Evolutionary conservation across 2,888 invertebrate genomes (phyloP).

Genomic region (Sylvicola fuscatus): DNA sequence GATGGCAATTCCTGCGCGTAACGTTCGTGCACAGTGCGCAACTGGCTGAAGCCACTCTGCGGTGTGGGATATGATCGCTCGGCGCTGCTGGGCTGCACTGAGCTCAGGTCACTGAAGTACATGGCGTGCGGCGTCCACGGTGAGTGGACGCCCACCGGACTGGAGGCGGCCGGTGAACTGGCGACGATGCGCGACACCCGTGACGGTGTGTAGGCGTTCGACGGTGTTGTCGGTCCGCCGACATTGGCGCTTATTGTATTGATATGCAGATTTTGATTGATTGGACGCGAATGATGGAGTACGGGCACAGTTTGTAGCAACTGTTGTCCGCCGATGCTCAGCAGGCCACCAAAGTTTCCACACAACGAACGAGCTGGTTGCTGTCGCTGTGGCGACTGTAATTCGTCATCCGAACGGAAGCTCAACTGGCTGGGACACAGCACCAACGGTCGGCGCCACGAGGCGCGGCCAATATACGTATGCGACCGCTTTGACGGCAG

Average conservation of each 20-base stretch:
- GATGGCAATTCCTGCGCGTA: slow-evolving; percentile 56
- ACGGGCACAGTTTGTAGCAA: slow-evolving; percentile 14
- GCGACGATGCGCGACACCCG: slow-evolving; percentile 33
- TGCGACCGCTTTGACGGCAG: slow-evolving; percentile 34
- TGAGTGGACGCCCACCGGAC: slow-evolving; percentile 32
- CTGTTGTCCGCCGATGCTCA: slow-evolving; percentile 14
- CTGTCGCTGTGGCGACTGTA: not conserved
- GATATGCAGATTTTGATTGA: slow-evolving; percentile 18
- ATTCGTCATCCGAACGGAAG: slow-evolving; percentile 34
- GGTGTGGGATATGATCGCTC: slow-evolving; percentile 61
- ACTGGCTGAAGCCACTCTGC: slow-evolving; percentile 34
- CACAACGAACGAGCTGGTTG: not conserved
- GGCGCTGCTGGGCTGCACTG: slow-evolving; percentile 61
- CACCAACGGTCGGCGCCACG: slow-evolving; percentile 42
- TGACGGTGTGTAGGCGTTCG: slow-evolving; percentile 22
- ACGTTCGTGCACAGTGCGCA: slow-evolving; percentile 18
- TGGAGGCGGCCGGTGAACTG: slow-evolving; percentile 43
- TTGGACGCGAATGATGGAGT: slow-evolving; percentile 18
- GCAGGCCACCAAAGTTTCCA: slow-evolving; percentile 12
- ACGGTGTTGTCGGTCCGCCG: slow-evolving; percentile 12
- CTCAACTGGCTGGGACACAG: slow-evolving; percentile 44
- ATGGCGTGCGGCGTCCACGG: slow-evolving; percentile 42
- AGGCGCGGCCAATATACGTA: slow-evolving; percentile 32
- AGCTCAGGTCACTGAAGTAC: slow-evolving; percentile 73
- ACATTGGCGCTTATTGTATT: slow-evolving; percentile 19